Base-by-base conservation (phyloP, 1,140 invertebrate species). In the Himalopsyche phryganea region DNA sequence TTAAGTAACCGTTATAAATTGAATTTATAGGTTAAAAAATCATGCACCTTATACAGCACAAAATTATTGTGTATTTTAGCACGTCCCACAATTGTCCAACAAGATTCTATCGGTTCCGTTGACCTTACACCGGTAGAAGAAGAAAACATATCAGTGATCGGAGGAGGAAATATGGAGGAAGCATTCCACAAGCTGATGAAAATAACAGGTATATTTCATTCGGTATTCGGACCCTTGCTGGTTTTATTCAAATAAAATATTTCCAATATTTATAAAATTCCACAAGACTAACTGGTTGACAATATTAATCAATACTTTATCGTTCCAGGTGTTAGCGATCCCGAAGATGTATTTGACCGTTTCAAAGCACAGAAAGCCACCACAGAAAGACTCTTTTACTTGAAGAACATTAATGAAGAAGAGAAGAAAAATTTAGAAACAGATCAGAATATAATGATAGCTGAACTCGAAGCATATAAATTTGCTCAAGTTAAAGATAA, bases 401-500 rank as follows among this genome's bases (percentile, higher is more conserved):
- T 92, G 58, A 82, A 87, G 57, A 77, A 78, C 13, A 83, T 79
- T 1, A 85, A 84, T 0, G 89, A 91, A 67, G 77, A 83, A 9
- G 85, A 91, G 65, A 92, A 92, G 66, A 79, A 83, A 38, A 69
- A 73, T 19, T 66, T 91, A 38, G 88, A 91, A 69, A 80, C 78
- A 19, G 81, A 79, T n/a, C 81, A 85, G 49, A 84, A 89, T 42
- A 72, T 78, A 1, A 71, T 90, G n/a, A 78, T 80, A 50, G 78
- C 77, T 0, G 84, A 90, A 69, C 76, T 91, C 18, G 89, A 91
- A 65, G 81, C 81, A 23, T 85, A 83, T 36, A 91, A 89, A 70
- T 91, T 89, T 70, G 85, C 87, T 0, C 87, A 90, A 65, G 84
- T 85, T 2, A 88, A 88, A 69, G 86, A 89, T 61, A 84, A 84